Percentiles rank a stretch among this genome's conserved stretches.
Evolutionary conservation across 2,113 vertebrate species (phyloP).

Genomic region (Stictonetta naevosa): DNA sequence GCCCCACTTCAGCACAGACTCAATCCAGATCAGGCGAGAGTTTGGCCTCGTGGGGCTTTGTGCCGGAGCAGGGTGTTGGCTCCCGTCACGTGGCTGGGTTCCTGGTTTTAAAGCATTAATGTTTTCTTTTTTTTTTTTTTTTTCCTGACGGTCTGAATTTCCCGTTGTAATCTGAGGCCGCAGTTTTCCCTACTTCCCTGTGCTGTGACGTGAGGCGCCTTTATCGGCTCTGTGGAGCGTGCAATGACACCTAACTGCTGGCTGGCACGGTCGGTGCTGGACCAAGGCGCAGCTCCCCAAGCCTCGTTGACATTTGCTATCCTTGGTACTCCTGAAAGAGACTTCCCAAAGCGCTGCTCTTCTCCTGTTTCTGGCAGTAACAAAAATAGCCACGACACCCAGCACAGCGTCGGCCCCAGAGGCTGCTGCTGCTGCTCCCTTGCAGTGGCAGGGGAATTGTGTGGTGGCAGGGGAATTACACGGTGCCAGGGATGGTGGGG

Average conservation of each 20-base stretch:
- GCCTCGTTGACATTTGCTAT: not conserved
- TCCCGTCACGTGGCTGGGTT: not conserved
- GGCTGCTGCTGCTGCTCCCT: not conserved
- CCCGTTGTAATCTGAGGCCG: not conserved
- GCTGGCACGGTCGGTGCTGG: not conserved
- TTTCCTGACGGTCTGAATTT: constrained; percentile 39
- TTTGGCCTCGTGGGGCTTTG: not conserved
- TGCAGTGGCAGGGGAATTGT: accelerated
- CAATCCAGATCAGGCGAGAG: not conserved
- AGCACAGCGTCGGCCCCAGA: too few relatives aligned
- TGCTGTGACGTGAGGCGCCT: constrained; percentile 27
- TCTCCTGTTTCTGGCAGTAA: accelerated
- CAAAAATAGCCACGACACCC: accelerated
- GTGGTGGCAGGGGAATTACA: not conserved
- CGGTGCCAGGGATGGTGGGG: not conserved
- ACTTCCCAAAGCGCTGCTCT: not conserved
- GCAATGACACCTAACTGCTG: not conserved
- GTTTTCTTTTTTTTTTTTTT: not conserved
- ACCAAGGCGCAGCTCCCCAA: not conserved
- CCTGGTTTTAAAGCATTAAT: not conserved
- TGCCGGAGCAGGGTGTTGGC: constrained; percentile 18
- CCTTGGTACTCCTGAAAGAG: not conserved
- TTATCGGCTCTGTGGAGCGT: not conserved
- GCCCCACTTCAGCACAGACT: not conserved
- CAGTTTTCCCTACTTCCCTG: constrained; percentile 37